Evolutionary conservation across 2,888 invertebrate species (phyloP), one percentile per base, ranked within the genome.

Genomic region (Gandaritis pyraliata): DNA sequence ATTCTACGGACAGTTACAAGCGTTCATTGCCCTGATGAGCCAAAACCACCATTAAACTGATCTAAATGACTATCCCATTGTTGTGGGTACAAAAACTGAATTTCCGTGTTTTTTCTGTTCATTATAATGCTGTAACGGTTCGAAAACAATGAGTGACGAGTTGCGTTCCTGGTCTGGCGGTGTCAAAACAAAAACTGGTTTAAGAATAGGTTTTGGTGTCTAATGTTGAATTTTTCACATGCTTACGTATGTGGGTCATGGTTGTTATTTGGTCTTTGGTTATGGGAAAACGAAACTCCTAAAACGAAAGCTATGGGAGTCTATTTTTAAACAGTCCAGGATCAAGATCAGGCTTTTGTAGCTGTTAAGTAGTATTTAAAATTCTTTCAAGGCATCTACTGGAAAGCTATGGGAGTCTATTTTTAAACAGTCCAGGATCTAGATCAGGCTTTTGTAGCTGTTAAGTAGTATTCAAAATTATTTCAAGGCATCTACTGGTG

Each of bases 31-130:
- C 41, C 36, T 49, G 49, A 41, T 41, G 52, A 39, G 29, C 4
- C 50, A 8, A 38, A 38, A 15, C 38, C 55, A 64, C 53, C 29
- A 38, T 52, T 38, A 56, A 45, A 59, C 52, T 39, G 39, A 51
- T 43, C 33, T 16, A 56, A 64, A 59, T 41, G 51, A 30, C 30
- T 51, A 41, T 52, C 51, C 47, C 30, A 48, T 61, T 61, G 61
- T 61, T 51, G 47, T 33, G n/a, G 12, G 38, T n/a, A 30, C 48
- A 51, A 45, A 60, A 53, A 60, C 43, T 38, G 2, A 38, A 50
- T 55, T 54, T 55, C 53, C 54, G 41, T 7, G 50, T 46, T 60
- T 60, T 55, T 60, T 60, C 38, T 54, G 54, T 43, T 50, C 54
- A 49, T 59, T 47, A 30, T 23, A 55, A 54, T 45, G 50, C 23